Base-by-base conservation (phyloP, 2,797 vertebrate genomes). In the Epinephelus awoara region DNA sequence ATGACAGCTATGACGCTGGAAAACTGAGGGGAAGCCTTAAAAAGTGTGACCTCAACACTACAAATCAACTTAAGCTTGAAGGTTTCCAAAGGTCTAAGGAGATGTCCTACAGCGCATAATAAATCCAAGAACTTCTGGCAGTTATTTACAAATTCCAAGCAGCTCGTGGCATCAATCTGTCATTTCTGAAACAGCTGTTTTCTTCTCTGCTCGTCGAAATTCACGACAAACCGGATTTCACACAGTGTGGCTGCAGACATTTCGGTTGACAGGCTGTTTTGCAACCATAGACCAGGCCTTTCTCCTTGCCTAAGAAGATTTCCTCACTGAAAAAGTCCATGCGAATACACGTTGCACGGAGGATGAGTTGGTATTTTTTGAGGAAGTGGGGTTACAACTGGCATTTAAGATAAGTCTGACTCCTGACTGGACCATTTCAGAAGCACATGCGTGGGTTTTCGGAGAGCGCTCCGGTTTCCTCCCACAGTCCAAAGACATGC, bases 371-470 rank as follows among this genome's bases (percentile, higher is more conserved):
- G n/a, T 21, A 4, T 54, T 19, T 57, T 72, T 55, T 14, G 2
- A 78, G 78, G 72, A 88, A 88, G 63, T 64, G 19, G 21, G 44
- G 47, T 61, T 56, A 5, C 62, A 70, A 58, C 81, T 86, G 84
- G 65, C 66, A 52, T 58, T 72, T 52, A 12, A 77, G 74, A 85
- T 79, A 76, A 81, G 23, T 46, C 12, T 1, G 40, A 46, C 73
- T 50, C 58, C 27, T 34, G 38, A 55, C 38, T 17, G 52, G 72
- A 62, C 21, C 11, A 14, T 51, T 55, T 77, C 63, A 64, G 27
- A 50, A 61, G 50, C 42, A 52, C 70, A 18, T 51, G 10, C 4
- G 19, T 21, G 34, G 19, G n/a, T 17, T 61, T 42, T 42, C 34
- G 21, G 2, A 13, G 57, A 12, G 21, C 17, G 21, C 51, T 55